Conservation (phyloP, 1,140 invertebrate genomes). For the Drosophila santomea region DNA sequence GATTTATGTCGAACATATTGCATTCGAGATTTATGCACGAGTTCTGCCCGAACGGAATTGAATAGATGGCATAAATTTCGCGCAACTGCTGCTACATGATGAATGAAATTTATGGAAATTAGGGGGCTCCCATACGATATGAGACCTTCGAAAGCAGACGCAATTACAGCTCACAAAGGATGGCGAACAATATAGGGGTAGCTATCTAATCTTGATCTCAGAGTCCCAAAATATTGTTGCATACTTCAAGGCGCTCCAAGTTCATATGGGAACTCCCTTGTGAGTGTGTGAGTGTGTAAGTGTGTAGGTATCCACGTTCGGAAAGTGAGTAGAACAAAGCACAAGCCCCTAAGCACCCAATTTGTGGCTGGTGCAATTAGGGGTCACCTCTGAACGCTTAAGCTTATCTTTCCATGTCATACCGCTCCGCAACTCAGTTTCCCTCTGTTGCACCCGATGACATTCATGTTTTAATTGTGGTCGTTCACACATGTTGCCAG, state of each 20-base stretch:
- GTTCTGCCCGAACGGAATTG: conserved; percentile 36
- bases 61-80: conserved; percentile 59
- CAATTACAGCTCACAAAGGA: conserved; percentile 7
- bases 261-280: neutral
- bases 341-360: neutral
- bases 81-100: conserved; percentile 40
- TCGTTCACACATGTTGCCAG: conserved; percentile 30
- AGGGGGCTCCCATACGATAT: neutral
- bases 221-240: neutral
- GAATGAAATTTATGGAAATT: conserved; percentile 44
- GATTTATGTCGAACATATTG: conserved; percentile 53
- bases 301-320: neutral
- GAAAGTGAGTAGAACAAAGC: conserved; percentile 7
- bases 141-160: neutral
- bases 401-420: conserved; percentile 4
- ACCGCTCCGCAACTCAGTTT: conserved; percentile 10
- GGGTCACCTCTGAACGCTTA: neutral
- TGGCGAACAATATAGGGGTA: neutral
- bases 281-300: neutral
- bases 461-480: conserved; percentile 50
- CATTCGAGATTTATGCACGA: conserved; percentile 59
- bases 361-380: conserved; percentile 22
- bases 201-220: too few species aligned
- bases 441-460: conserved; percentile 4
- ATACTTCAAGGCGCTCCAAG: neutral